Evolutionary conservation across 1,140 invertebrate genomes (phyloP).

Genomic region (Lucilia sericata): DNA sequence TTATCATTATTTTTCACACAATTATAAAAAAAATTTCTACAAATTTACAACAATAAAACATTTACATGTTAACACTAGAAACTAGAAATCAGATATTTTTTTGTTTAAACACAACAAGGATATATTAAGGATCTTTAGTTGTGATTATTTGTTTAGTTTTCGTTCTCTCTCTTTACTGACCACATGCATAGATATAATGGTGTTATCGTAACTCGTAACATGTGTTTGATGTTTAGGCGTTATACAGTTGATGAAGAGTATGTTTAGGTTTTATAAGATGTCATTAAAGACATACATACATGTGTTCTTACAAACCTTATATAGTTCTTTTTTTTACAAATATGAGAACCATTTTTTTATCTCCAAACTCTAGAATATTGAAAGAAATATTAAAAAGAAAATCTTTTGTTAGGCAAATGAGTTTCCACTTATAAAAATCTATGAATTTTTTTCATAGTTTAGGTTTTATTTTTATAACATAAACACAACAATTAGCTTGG

Average conservation of each 20-base stretch:
- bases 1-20: slow-evolving; percentile 9
- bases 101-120: neutral
- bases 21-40: slow-evolving; percentile 9
- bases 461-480: too few species aligned
- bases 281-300: too few species aligned
- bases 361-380: too few species aligned
- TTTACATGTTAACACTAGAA: neutral
- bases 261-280: too few species aligned
- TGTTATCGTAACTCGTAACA: neutral
- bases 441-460: too few species aligned
- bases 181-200: neutral
- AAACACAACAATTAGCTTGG: too few species aligned
- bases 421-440: too few species aligned
- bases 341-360: too few species aligned
- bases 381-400: too few species aligned
- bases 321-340: too few species aligned
- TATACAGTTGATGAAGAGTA: neutral
- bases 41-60: neutral
- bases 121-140: neutral
- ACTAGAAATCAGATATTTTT: neutral
- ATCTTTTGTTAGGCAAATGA: too few species aligned
- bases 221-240: neutral
- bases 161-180: neutral
- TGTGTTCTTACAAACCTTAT: too few species aligned
- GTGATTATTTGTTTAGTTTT: neutral